These are phyloP conservation scores for Apamea crenata DNA, from an alignment of 2,888 invertebrate genomes.

Conservation along the genomic window DNA sequence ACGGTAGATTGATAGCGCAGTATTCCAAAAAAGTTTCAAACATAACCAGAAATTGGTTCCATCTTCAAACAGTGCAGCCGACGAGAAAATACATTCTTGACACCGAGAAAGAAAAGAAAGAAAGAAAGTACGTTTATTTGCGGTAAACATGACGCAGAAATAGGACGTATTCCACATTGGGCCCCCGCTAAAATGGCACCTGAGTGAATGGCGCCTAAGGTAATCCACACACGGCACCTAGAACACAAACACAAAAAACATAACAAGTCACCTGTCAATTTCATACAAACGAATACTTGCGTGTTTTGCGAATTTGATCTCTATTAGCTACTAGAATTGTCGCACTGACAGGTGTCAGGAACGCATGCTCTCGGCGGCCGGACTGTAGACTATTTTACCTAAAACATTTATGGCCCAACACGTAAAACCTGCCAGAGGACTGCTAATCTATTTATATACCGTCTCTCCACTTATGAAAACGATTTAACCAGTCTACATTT, in stretches of 20 bases:
- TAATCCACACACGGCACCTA: no score
- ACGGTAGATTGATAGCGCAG: background rate
- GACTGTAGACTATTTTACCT: background rate
- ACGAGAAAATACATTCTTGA: background rate
- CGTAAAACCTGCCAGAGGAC: background rate
- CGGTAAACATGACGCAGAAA: no score
- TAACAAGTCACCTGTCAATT: no score
- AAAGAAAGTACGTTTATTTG: background rate
- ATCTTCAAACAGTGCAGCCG: background rate
- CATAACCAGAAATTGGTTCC: background rate
- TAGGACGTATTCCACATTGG: no score
- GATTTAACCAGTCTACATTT: conserved; percentile 19
- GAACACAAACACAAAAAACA: no score
- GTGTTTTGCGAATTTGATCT: no score
- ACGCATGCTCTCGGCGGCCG: background rate
- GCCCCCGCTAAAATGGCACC: no score
- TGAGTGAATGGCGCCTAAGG: no score
- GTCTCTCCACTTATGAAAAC: conserved; percentile 16
- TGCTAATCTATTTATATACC: conserved; percentile 25
- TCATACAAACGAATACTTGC: no score
- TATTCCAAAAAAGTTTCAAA: background rate
- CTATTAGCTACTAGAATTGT: no score
- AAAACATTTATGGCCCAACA: background rate
- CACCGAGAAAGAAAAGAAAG: background rate
- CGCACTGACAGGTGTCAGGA: background rate